Conservation (phyloP, 2,797 vertebrate genomes). For the Trichosurus vulpecula region DNA sequence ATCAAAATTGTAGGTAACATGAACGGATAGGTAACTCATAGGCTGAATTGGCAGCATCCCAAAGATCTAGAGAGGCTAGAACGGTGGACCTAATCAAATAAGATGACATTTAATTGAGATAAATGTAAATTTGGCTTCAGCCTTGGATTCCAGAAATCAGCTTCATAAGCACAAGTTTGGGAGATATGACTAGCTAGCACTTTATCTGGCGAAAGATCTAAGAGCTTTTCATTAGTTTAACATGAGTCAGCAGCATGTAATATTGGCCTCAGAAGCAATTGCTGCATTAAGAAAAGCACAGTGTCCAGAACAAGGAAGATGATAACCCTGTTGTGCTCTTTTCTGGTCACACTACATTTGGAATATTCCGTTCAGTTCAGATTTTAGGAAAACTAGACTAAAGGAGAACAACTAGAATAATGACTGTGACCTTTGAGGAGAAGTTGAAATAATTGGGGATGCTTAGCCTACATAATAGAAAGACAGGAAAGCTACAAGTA, state of each 20-base stretch:
- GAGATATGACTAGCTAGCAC: background rate
- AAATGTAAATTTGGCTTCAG: background rate
- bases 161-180: background rate
- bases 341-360: background rate
- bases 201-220: background rate
- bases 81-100: background rate
- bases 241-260: background rate
- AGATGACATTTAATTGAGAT: background rate
- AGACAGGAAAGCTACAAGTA: background rate
- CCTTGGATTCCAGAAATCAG: background rate
- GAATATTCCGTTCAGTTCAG: background rate
- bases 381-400: background rate
- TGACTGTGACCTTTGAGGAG: background rate
- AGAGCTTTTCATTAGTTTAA: background rate
- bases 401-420: background rate
- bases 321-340: background rate
- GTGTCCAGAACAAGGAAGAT: background rate
- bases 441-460: background rate
- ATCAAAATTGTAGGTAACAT: background rate
- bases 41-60: background rate
- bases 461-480: background rate
- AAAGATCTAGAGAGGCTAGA: background rate
- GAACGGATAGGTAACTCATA: background rate
- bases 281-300: background rate
- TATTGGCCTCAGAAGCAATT: background rate